Evolutionary conservation across 2,888 invertebrate genomes (phyloP).

Genomic region (Protonemura montana): DNA sequence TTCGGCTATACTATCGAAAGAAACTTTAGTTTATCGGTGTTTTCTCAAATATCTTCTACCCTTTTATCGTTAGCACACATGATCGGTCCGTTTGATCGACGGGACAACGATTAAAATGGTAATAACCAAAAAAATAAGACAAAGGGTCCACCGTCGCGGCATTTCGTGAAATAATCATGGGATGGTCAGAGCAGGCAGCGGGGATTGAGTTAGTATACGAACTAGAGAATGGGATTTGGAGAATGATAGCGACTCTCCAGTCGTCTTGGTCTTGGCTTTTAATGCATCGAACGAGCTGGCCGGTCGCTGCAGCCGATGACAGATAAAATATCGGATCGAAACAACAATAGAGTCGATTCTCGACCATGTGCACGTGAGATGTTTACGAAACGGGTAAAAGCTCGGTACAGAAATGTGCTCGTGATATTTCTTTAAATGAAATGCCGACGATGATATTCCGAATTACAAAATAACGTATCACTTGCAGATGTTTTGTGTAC

Average conservation of each 20-base stretch:
- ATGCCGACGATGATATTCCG: neutral
- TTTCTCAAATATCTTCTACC: neutral
- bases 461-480: neutral
- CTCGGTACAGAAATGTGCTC: neutral
- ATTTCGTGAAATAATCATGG: neutral
- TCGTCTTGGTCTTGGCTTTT: too few species aligned
- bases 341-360: neutral
- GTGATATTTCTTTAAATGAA: neutral
- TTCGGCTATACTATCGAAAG: neutral
- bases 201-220: neutral
- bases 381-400: neutral
- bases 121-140: neutral
- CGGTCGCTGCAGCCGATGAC: neutral
- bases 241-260: neutral
- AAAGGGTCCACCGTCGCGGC: neutral
- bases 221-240: neutral
- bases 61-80: neutral
- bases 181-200: neutral
- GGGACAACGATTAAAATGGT: neutral
- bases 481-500: neutral
- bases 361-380: neutral
- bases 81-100: neutral
- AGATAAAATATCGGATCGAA: slow-evolving; percentile 4
- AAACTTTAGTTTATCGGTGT: neutral
- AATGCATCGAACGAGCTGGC: neutral